Evolutionary conservation across 53 echinoderm and acorn worm genomes (phyloP).

Genomic region (Holothuria leucospilota): DNA sequence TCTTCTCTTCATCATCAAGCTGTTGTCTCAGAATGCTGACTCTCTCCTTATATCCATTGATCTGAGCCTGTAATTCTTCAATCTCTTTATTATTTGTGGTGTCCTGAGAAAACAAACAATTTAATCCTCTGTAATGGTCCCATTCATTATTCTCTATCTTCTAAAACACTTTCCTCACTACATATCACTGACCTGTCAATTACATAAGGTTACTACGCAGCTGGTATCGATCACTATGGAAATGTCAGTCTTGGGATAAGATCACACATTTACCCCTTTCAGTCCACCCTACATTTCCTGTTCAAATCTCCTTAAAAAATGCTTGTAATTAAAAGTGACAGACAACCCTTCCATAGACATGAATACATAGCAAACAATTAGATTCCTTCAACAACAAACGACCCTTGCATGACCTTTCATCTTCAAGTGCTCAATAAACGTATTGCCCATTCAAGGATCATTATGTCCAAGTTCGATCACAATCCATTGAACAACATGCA

Average conservation of each 20-base stretch:
- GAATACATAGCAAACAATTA: too few relatives aligned
- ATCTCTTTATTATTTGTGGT: conserved; percentile 90
- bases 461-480: too few relatives aligned
- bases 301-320: too few relatives aligned
- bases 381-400: too few relatives aligned
- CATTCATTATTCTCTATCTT: background rate
- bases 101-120: conserved; percentile 62
- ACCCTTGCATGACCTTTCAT: too few relatives aligned
- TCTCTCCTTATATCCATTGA: conserved; percentile 77
- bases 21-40: conserved; percentile 86
- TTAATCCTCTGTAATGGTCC: background rate
- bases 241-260: background rate
- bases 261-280: too few relatives aligned
- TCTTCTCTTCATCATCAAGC: conserved; percentile 87
- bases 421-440: too few relatives aligned
- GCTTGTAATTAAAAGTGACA: too few relatives aligned
- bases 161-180: background rate
- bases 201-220: background rate
- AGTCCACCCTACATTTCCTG: too few relatives aligned
- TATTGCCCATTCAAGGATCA: too few relatives aligned
- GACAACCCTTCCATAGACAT: too few relatives aligned
- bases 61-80: conserved; percentile 76
- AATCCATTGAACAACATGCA: too few relatives aligned
- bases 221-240: background rate
- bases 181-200: background rate